These are phyloP conservation scores for Montifringilla adamsi DNA, from an alignment of 2,113 vertebrate species.

Conservation along the genomic window DNA sequence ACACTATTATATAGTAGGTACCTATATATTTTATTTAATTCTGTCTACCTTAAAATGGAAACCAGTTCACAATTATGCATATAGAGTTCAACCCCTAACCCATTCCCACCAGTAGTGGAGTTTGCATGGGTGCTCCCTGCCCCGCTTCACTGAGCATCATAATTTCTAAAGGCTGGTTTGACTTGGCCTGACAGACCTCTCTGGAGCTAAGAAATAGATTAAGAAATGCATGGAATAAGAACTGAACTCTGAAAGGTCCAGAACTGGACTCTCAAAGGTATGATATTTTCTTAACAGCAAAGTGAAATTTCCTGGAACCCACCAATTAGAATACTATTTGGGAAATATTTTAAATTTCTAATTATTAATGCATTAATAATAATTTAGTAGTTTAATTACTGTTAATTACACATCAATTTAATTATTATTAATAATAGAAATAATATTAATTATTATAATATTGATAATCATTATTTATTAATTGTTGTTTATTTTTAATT, in stretches of 20 bases:
- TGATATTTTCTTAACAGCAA: not conserved
- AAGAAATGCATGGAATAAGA: not conserved
- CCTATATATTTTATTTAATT: not conserved
- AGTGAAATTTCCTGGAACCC: not conserved
- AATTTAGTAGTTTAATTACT: too few relatives aligned
- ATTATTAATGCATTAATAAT: not conserved
- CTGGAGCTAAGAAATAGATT: not conserved
- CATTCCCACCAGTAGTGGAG: not conserved
- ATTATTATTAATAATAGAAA: not conserved
- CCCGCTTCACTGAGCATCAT: not conserved
- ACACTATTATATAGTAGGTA: not conserved
- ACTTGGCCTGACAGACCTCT: not conserved
- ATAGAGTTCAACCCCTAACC: not conserved
- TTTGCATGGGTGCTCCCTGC: not conserved
- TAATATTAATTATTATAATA: not conserved
- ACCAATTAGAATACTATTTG: not conserved
- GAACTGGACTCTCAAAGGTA: not conserved
- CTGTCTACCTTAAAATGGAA: not conserved
- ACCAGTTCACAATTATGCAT: not conserved
- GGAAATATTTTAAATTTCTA: not conserved
- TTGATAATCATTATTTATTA: not conserved
- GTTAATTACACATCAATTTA: not conserved
- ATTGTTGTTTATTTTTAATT: not conserved
- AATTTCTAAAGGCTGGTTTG: not conserved
- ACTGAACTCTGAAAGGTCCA: not conserved